These are phyloP conservation scores for Glyphotaelius pellucidus DNA, from an alignment of 2,888 invertebrate genomes.

Conservation along the genomic window DNA sequence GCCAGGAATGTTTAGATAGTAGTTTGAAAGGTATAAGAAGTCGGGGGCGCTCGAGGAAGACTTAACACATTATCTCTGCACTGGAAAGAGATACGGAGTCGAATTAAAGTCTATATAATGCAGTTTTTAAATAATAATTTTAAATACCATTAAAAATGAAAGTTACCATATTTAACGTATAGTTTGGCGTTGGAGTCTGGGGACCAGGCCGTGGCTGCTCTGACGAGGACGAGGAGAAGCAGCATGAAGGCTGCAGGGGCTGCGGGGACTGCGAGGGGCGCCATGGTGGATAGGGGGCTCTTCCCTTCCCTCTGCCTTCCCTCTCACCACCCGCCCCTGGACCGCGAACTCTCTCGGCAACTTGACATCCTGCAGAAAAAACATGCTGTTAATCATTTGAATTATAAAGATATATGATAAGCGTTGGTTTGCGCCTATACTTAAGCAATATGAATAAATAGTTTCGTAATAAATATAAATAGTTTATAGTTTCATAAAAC, in stretches of 20 bases:
- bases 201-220: slow-evolving; percentile 77
- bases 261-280: slow-evolving; percentile 27
- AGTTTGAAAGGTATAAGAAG: too few relatives aligned
- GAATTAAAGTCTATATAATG: too few relatives aligned
- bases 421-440: too few relatives aligned
- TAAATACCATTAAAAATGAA: background rate
- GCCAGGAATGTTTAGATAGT: too few relatives aligned
- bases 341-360: slow-evolving; percentile 31
- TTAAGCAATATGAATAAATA: too few relatives aligned
- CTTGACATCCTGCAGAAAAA: slow-evolving; percentile 50
- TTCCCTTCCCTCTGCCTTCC: slow-evolving; percentile 6
- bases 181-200: slow-evolving; percentile 84
- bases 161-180: slow-evolving; percentile 81
- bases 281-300: slow-evolving; percentile 11
- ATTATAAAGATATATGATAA: too few relatives aligned
- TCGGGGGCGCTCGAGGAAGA: too few relatives aligned
- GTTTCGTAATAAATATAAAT: too few relatives aligned
- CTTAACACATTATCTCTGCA: too few relatives aligned
- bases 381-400: background rate
- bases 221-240: slow-evolving; percentile 53
- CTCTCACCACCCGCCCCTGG: slow-evolving; percentile 55
- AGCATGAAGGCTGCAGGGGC: slow-evolving; percentile 21
- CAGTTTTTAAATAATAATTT: too few relatives aligned
- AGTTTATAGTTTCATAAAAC: too few relatives aligned
- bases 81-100: too few relatives aligned